Conservation (phyloP, 2,797 vertebrate species). For the Pygocentrus nattereri region DNA sequence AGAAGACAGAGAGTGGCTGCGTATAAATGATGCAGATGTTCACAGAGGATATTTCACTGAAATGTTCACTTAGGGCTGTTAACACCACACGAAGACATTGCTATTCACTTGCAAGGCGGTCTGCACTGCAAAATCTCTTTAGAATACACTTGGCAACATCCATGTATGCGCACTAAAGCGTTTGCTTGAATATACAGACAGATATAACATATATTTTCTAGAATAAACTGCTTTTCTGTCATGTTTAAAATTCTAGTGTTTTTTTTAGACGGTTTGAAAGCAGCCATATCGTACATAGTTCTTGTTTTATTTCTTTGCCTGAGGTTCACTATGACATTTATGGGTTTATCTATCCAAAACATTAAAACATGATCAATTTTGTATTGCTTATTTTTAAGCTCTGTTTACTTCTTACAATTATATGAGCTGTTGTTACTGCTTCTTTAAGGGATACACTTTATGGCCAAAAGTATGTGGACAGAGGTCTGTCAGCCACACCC, state of each 20-base stretch:
- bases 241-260: too few relatives aligned
- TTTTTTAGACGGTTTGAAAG: too few relatives aligned
- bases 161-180: background rate
- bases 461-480: too few relatives aligned
- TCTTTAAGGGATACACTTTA: background rate
- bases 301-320: background rate
- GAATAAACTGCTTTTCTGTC: background rate
- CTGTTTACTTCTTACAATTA: background rate
- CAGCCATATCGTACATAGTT: background rate
- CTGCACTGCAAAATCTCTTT: background rate
- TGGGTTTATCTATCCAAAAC: too few relatives aligned
- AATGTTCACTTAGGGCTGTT: background rate
- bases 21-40: conserved; percentile 36
- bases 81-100: background rate
- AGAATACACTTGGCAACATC: background rate
- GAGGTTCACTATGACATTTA: too few relatives aligned
- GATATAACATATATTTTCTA: background rate
- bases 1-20: conserved; percentile 5
- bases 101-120: background rate
- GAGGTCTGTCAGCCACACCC: too few relatives aligned
- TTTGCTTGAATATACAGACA: background rate
- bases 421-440: background rate
- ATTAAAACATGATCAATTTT: background rate
- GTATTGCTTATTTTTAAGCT: background rate
- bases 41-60: conserved; percentile 10